Evolutionary conservation across 2,797 vertebrate genomes (phyloP).

Genomic region (Semaprochilodus insignis): DNA sequence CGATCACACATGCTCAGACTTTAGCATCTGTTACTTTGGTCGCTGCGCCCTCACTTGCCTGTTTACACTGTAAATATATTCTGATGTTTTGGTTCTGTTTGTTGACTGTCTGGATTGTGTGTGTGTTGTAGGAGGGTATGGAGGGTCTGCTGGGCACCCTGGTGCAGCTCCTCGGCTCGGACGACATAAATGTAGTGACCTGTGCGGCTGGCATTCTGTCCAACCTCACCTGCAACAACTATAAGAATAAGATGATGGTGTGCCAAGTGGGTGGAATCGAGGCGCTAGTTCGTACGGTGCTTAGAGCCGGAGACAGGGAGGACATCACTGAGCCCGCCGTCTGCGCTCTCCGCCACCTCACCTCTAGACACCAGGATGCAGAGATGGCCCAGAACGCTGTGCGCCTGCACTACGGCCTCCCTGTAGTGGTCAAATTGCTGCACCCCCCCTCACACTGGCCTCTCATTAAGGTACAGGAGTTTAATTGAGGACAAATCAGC

Average conservation of each 20-base stretch:
- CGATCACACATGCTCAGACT: too few relatives aligned
- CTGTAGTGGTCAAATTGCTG: slow-evolving; percentile 96
- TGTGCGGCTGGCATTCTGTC: slow-evolving; percentile 98
- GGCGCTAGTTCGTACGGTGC: slow-evolving; percentile 95
- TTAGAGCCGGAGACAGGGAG: slow-evolving; percentile 94
- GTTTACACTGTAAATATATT: too few relatives aligned
- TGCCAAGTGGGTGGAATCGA: slow-evolving; percentile 97
- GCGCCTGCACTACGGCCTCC: slow-evolving; percentile 95
- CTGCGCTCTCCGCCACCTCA: slow-evolving; percentile 96
- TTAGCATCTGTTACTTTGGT: too few relatives aligned
- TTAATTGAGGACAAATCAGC: background rate
- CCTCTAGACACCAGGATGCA: slow-evolving; percentile 96
- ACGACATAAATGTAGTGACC: slow-evolving; percentile 98
- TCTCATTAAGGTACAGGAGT: slow-evolving; percentile 89
- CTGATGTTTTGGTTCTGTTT: too few relatives aligned
- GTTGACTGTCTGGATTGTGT: too few relatives aligned
- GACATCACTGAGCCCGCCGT: slow-evolving; percentile 98
- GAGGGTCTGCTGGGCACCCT: slow-evolving; percentile 96
- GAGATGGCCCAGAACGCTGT: slow-evolving; percentile 99
- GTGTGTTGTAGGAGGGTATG: slow-evolving; percentile 90
- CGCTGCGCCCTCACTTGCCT: too few relatives aligned
- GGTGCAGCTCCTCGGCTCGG: slow-evolving; percentile 95
- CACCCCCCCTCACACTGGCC: slow-evolving; percentile 99
- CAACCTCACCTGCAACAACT: slow-evolving; percentile 99
- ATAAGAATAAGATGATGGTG: slow-evolving; percentile 99